phyloP scores from a whole-genome alignment of 2,888 invertebrate genomes.

The Leptarthrus brevirostris region DNA sequence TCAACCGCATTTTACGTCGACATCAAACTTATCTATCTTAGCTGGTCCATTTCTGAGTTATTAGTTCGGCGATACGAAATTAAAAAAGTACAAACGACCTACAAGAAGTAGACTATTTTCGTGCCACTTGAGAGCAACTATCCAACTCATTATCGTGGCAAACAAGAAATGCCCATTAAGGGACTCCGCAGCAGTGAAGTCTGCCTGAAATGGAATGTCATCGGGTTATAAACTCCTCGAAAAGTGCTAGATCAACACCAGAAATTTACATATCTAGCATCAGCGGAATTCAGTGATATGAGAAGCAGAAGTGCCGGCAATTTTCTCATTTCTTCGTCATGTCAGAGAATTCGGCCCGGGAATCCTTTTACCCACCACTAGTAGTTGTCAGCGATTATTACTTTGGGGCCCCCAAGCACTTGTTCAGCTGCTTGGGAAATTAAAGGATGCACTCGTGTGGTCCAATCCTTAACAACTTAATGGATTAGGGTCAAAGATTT shows the following conservation, averaged over 20 bases:
- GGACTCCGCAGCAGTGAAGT: background rate
- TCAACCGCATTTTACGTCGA: background rate
- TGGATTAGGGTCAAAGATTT: background rate
- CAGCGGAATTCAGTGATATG: background rate
- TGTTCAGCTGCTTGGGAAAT: no score
- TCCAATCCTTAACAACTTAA: background rate
- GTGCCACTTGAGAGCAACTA: background rate
- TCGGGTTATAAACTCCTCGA: background rate
- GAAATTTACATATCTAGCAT: slow-evolving; percentile 13
- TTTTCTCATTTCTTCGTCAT: background rate
- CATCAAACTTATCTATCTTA: no score
- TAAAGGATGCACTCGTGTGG: background rate
- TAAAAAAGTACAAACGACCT: slow-evolving; percentile 11
- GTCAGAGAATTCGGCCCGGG: no score
- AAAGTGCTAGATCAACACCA: slow-evolving; percentile 9
- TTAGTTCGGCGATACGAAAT: background rate
- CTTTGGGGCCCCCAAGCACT: no score
- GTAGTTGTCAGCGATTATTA: no score
- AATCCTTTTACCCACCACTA: no score
- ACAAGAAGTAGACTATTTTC: background rate
- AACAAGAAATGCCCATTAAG: slow-evolving; percentile 24
- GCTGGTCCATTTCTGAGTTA: background rate
- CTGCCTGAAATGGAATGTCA: slow-evolving; percentile 8
- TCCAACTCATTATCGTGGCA: background rate
- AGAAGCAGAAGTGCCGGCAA: background rate